Evolutionary conservation across 2,113 vertebrate genomes (phyloP).

Genomic region (Gracilinanus agilis): DNA sequence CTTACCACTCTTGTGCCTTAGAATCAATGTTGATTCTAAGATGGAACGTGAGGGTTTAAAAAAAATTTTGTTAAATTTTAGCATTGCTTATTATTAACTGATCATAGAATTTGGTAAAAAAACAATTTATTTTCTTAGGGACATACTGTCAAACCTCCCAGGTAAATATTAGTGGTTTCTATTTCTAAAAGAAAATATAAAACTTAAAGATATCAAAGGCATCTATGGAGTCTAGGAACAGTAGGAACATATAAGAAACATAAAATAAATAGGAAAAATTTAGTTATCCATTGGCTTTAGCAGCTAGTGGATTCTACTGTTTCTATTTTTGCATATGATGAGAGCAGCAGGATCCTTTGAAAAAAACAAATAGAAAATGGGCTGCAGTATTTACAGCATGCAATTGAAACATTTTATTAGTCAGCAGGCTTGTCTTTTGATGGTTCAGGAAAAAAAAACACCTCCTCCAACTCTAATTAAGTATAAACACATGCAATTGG

Average conservation of each 20-base stretch:
- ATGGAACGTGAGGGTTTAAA: background rate
- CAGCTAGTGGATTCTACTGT: conserved; percentile 57
- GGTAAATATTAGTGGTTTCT: conserved; percentile 37
- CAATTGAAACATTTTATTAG: conserved; percentile 68
- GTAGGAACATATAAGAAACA: conserved; percentile 58
- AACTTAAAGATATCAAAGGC: conserved; percentile 54
- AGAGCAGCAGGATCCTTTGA: conserved; percentile 69
- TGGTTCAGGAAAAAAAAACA: conserved; percentile 69
- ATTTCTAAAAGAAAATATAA: conserved; percentile 59
- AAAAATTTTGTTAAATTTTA: background rate
- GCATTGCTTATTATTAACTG: conserved; percentile 55
- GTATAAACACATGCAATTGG: conserved; percentile 53
- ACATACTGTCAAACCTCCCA: conserved; percentile 50
- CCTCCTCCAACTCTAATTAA: conserved; percentile 54
- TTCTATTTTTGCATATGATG: conserved; percentile 67
- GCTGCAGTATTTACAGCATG: conserved; percentile 68
- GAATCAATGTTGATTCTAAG: no score
- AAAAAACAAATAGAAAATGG: conserved; percentile 78
- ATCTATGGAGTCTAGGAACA: conserved; percentile 49
- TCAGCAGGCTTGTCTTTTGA: conserved; percentile 66
- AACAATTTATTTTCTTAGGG: conserved; percentile 57
- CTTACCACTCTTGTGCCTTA: no score
- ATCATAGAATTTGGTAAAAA: conserved; percentile 45
- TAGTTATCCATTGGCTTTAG: conserved; percentile 44
- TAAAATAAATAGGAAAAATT: conserved; percentile 62